These are phyloP conservation scores for Drosophila formosana DNA, from an alignment of 2,888 invertebrate genomes.

Conservation along the genomic window DNA sequence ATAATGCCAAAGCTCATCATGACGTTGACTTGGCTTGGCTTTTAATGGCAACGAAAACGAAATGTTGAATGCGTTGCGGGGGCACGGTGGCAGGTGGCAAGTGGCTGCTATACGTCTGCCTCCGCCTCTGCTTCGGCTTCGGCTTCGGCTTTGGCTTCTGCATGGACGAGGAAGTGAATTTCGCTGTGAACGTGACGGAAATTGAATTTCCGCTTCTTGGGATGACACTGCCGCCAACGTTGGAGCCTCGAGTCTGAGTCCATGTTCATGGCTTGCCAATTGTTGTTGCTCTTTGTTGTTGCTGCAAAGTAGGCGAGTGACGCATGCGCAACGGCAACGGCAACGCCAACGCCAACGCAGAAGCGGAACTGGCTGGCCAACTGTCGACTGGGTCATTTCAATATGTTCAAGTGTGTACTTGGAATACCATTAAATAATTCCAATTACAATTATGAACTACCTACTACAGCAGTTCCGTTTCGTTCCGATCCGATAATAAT, in stretches of 20 bases:
- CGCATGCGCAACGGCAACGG: conserved; percentile 60
- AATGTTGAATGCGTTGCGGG: conserved; percentile 26
- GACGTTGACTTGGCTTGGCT: conserved; percentile 43
- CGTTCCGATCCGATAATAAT: background rate
- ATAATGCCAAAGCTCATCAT: conserved; percentile 62
- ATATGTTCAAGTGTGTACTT: conserved; percentile 6
- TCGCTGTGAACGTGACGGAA: conserved; percentile 76
- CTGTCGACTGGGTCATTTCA: conserved; percentile 55
- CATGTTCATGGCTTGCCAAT: conserved; percentile 18
- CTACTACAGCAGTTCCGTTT: conserved; percentile 62
- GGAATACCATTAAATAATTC: conserved; percentile 37
- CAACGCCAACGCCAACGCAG: conserved; percentile 49
- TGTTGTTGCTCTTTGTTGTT: conserved; percentile 9
- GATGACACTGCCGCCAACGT: conserved; percentile 64
- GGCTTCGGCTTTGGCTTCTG: conserved; percentile 18
- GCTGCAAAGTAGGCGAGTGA: conserved; percentile 55
- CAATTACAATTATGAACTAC: conserved; percentile 61
- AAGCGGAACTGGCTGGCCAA: conserved; percentile 51
- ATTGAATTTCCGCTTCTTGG: conserved; percentile 78
- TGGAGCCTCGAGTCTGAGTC: conserved; percentile 34
- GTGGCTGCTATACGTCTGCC: background rate
- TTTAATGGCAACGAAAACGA: conserved; percentile 46
- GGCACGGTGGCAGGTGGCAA: conserved; percentile 1
- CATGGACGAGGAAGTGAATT: conserved; percentile 67
- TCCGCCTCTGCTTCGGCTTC: conserved; percentile 10